A percentile compares a stretch with the other conserved stretches of the same genome.
Evolutionary conservation across 2,797 vertebrate species (phyloP).

Genomic region (Cossypha niveicapilla): DNA sequence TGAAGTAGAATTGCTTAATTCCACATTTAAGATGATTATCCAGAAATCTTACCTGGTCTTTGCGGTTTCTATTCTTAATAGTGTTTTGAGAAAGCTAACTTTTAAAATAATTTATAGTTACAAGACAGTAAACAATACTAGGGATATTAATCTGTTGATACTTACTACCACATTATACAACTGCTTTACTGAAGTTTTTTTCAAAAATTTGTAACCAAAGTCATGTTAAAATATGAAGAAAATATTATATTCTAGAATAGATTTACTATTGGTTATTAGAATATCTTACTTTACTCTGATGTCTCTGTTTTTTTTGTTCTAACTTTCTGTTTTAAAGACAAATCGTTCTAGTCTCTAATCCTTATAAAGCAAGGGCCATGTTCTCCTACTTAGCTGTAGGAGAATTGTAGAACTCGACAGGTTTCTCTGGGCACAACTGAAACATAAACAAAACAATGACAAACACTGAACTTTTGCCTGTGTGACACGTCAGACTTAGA

Average conservation of each 20-base stretch:
- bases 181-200: not conserved
- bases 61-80: not conserved
- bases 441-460: not conserved
- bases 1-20: not conserved
- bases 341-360: not conserved
- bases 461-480: not conserved
- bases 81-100: not conserved
- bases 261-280: not conserved
- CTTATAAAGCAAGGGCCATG: not conserved
- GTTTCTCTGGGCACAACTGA: not conserved
- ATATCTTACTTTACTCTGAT: not conserved
- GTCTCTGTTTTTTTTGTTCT: not conserved
- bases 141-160: not conserved
- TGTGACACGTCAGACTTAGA: constrained; percentile 31
- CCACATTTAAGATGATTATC: not conserved
- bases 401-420: not conserved
- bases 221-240: not conserved
- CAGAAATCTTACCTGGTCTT: not conserved
- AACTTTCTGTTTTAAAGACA: not conserved
- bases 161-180: not conserved
- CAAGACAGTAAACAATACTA: not conserved
- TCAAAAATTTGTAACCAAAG: not conserved
- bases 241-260: not conserved
- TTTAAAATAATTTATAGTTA: not conserved
- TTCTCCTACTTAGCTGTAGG: not conserved